Conservation (phyloP, 2,888 invertebrate species). For the Sipha maydis region DNA sequence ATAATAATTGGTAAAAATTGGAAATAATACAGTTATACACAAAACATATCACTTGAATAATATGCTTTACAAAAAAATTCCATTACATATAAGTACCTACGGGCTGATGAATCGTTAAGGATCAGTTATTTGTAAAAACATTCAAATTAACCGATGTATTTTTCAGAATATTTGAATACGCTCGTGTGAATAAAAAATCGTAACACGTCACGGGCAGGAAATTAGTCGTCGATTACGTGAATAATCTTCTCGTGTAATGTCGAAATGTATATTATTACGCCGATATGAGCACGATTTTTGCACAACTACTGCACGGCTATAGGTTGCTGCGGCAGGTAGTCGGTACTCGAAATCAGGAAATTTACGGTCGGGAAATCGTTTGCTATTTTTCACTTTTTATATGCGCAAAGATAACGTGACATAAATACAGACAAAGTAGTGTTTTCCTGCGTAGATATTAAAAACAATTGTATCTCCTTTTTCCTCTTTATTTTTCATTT, state of each 20-base stretch:
- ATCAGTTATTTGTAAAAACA: too few species aligned
- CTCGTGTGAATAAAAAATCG: not conserved
- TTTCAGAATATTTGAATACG: not conserved
- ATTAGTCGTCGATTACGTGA: not conserved
- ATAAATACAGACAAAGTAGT: not conserved
- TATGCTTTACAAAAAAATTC: too few species aligned
- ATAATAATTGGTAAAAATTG: too few species aligned
- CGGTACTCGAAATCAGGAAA: not conserved
- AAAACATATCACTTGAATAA: too few species aligned
- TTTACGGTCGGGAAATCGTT: conserved; percentile 9
- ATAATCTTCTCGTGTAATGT: not conserved
- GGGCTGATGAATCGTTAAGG: too few species aligned
- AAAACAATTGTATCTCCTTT: not conserved
- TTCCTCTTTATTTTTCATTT: not conserved
- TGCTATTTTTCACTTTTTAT: conserved; percentile 16
- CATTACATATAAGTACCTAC: too few species aligned
- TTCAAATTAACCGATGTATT: too few species aligned
- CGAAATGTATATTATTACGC: not conserved
- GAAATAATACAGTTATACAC: too few species aligned
- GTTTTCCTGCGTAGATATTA: not conserved
- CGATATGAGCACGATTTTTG: not conserved
- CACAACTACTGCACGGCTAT: too few species aligned
- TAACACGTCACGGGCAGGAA: not conserved
- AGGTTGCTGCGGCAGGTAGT: too few species aligned
- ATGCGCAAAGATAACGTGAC: not conserved